Evolutionary conservation across 1,140 invertebrate species (phyloP).

Genomic region (Pseudomyrmex flavicornis): DNA sequence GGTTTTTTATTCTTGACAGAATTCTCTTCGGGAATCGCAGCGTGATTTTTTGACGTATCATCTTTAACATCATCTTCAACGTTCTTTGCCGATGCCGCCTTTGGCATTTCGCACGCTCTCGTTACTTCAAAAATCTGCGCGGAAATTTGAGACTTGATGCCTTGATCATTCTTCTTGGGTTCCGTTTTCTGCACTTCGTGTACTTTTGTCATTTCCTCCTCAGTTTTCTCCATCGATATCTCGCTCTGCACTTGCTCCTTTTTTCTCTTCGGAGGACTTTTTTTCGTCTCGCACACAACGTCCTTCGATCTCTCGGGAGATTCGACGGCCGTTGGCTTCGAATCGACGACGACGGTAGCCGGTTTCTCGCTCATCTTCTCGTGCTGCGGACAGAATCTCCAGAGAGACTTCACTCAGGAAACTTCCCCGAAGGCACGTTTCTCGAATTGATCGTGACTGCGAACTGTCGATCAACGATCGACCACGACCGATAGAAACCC

Average conservation of each 20-base stretch:
- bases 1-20: neutral
- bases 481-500: neutral
- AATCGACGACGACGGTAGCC: neutral
- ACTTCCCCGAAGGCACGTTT: neutral
- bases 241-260: neutral
- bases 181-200: neutral
- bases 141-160: neutral
- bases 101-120: neutral
- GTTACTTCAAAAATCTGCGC: neutral
- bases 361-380: slow-evolving; percentile 1
- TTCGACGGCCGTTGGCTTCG: neutral
- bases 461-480: slow-evolving; percentile 14
- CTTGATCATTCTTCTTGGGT: neutral
- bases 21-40: neutral
- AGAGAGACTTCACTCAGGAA: too few species aligned
- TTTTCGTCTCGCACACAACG: neutral
- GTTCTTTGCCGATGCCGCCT: neutral
- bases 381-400: neutral
- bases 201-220: neutral
- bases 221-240: neutral
- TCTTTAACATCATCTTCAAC: neutral
- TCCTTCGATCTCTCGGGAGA: neutral
- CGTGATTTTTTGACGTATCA: neutral
- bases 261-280: neutral
- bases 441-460: neutral